phyloP scores from a whole-genome alignment of 2,888 invertebrate species.

The Erebia aethiops region DNA sequence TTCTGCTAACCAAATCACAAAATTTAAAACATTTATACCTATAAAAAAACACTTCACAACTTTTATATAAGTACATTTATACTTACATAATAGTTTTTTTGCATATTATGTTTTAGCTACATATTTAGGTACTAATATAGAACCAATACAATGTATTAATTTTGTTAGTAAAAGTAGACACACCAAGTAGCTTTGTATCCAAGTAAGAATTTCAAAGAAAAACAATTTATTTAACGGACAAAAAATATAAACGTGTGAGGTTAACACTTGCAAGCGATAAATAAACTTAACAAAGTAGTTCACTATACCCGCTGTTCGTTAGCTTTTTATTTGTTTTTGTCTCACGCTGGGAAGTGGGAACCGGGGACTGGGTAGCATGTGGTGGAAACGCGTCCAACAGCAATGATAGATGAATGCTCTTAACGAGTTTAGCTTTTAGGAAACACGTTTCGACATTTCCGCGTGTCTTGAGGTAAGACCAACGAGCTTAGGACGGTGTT shows the following conservation, averaged over 20 bases:
- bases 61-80: no score
- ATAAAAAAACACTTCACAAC: no score
- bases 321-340: slow-evolving; percentile 19
- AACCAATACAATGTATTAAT: background rate
- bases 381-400: slow-evolving; percentile 21
- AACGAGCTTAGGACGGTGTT: background rate
- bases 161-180: background rate
- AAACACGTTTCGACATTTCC: slow-evolving; percentile 20
- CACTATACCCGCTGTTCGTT: slow-evolving; percentile 3
- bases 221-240: background rate
- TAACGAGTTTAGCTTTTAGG: slow-evolving; percentile 8
- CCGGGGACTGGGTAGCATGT: slow-evolving; percentile 16
- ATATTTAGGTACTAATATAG: no score
- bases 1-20: no score
- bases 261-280: slow-evolving; percentile 30
- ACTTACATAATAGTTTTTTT: no score
- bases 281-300: slow-evolving; percentile 3
- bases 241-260: slow-evolving; percentile 17
- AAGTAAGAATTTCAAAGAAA: background rate
- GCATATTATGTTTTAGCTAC: no score
- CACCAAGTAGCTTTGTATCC: background rate
- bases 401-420: slow-evolving; percentile 27
- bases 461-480: background rate
- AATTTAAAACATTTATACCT: no score
- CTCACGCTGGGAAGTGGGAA: slow-evolving; percentile 5